phyloP scores from a whole-genome alignment of 35 echinoderm and acorn worm genomes.

The Amphiura filiformis region DNA sequence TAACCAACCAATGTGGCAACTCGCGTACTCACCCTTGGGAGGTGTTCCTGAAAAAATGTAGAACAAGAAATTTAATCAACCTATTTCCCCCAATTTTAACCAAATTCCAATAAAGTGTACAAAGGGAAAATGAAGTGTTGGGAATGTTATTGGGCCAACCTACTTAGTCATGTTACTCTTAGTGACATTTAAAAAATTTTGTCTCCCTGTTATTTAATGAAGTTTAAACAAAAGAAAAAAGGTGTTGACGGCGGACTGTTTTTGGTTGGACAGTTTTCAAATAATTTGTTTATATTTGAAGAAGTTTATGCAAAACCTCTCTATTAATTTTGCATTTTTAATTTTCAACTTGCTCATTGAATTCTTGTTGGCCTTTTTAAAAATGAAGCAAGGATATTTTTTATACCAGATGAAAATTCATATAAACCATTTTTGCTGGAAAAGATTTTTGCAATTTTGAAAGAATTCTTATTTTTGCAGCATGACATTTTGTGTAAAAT shows the following conservation, averaged over 20 bases:
- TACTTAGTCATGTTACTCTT: not conserved
- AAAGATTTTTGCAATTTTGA: too few relatives aligned
- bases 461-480: too few relatives aligned
- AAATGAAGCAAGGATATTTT: too few relatives aligned
- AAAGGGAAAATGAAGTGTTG: not conserved
- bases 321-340: too few relatives aligned
- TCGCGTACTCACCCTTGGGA: not conserved
- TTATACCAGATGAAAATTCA: too few relatives aligned
- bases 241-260: not conserved
- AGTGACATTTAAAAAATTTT: not conserved
- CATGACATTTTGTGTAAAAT: too few relatives aligned
- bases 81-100: conserved; percentile 2
- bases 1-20: not conserved
- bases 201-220: not conserved
- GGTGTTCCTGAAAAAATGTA: not conserved
- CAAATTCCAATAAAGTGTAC: not conserved
- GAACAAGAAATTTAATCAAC: conserved; percentile 12
- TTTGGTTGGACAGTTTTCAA: not conserved
- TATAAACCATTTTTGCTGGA: too few relatives aligned
- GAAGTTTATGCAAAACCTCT: not conserved
- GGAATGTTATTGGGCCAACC: not conserved
- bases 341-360: too few relatives aligned
- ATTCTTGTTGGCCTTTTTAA: too few relatives aligned
- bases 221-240: not conserved
- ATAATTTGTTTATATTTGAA: not conserved